phyloP scores from a whole-genome alignment of 2,888 invertebrate genomes.

The Lepidocyrtoides sp. region DNA sequence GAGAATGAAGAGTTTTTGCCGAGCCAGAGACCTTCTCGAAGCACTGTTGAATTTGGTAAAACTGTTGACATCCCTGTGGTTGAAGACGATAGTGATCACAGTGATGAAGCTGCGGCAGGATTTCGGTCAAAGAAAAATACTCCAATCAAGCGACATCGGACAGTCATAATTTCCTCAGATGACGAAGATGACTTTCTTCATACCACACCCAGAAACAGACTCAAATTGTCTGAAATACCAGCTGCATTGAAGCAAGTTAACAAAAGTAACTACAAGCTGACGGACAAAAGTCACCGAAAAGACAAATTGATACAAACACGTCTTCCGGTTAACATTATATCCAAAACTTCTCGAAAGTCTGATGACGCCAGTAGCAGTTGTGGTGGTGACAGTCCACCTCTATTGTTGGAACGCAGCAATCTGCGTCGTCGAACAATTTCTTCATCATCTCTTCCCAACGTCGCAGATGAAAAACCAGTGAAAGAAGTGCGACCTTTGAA shows the following conservation, averaged over 20 bases:
- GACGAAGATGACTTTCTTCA: constrained; percentile 52
- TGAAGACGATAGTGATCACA: constrained; percentile 1
- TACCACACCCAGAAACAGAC: background rate
- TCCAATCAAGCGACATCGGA: constrained; percentile 2
- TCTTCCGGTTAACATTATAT: constrained; percentile 56
- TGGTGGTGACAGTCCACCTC: background rate
- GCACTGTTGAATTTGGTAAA: constrained; percentile 46
- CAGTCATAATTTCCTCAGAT: constrained; percentile 7
- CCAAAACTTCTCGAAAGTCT: background rate
- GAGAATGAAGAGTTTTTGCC: constrained; percentile 54
- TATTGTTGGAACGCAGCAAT: background rate
- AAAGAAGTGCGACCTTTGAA: constrained; percentile 77
- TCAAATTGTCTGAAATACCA: background rate
- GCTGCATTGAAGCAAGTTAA: constrained; percentile 17
- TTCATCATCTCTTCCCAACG: constrained; percentile 52
- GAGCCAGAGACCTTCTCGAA: constrained; percentile 36
- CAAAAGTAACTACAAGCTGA: background rate
- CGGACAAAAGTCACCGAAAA: background rate
- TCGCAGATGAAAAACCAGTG: background rate
- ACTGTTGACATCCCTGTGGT: constrained; percentile 35
- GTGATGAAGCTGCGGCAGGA: background rate
- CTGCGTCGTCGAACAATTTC: background rate
- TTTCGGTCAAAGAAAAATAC: background rate
- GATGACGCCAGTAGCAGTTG: background rate
- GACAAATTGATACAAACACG: constrained; percentile 46